Evolutionary conservation across 2,888 invertebrate genomes (phyloP).

Genomic region (Melanostoma mellinum): DNA sequence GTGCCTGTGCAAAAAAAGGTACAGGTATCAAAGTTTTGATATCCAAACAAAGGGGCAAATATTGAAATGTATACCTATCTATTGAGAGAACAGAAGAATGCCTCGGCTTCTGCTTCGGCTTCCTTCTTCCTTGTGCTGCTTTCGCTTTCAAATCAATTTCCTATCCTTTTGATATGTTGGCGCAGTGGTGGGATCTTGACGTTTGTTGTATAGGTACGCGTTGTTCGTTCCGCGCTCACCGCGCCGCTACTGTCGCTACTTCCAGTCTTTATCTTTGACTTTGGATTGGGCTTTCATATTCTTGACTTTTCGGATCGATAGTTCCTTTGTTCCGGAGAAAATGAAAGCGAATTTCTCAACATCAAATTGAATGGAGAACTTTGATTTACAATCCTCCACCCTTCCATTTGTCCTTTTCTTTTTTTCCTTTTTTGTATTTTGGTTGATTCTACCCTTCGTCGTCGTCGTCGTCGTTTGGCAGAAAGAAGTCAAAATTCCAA

Average conservation of each 20-base stretch:
- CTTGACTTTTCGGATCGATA: conserved; percentile 71
- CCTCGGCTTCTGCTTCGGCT: conserved; percentile 6
- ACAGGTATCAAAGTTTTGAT: conserved; percentile 70
- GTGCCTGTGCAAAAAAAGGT: conserved; percentile 16
- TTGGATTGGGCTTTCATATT: conserved; percentile 55
- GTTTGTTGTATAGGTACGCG: not conserved
- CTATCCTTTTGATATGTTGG: conserved; percentile 43
- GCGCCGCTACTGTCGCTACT: not conserved
- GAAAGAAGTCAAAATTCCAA: conserved; percentile 47
- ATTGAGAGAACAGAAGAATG: conserved; percentile 39
- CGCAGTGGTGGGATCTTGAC: not conserved
- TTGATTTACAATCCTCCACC: conserved; percentile 68
- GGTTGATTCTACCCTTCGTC: conserved; percentile 32
- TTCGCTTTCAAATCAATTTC: conserved; percentile 70
- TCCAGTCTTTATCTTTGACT: not conserved
- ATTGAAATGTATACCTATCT: conserved; percentile 65
- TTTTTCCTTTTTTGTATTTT: conserved; percentile 1
- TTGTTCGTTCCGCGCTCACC: conserved; percentile 5
- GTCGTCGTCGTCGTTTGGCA: conserved; percentile 9
- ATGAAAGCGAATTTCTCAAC: conserved; percentile 72
- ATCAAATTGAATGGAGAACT: conserved; percentile 71
- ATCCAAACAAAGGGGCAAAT: conserved; percentile 70
- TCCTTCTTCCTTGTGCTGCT: conserved; percentile 40
- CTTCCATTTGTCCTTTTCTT: conserved; percentile 28
- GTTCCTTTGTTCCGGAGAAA: conserved; percentile 65